Evolutionary conservation across 2,888 invertebrate genomes (phyloP), one percentile per base, ranked within the genome.

Genomic region (Mystacides longicornis): DNA sequence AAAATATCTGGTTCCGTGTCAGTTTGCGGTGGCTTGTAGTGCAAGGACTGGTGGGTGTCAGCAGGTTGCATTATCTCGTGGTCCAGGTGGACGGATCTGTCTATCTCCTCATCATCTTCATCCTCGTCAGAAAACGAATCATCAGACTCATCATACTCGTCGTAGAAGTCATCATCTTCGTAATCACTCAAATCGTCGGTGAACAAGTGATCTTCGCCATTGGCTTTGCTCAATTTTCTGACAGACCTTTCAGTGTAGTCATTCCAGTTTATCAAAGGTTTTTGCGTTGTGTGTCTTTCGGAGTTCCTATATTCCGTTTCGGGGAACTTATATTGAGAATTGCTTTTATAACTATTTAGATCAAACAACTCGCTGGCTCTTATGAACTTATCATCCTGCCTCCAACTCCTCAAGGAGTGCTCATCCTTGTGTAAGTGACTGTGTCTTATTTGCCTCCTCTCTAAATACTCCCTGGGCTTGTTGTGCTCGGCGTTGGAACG

Each of bases 141-240:
- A 63, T 71, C 64, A 70, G 70, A 63, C 64, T 71, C 62, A 59
- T 74, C 65, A 60, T 71, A 62, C 63, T 68, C 49, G 61, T 73
- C 62, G 60, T 68, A 60, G 49, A 69, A 59, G 56, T 69, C 63
- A 47, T 71, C 64, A 63, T 67, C 66, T 60, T 67, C 64, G 65
- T n/a, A n/a, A n/a, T 64, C 61, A 5, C 57, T 57, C 54, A 52
- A 58, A 62, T 62, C 56, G 62, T 64, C 60, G 62, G 65, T 60
- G 49, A 63, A 60, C 61, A 64, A 58, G 59, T 61, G 55, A 54
- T 64, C 60, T 59, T 63, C 48, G 60, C 3, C 3, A 45, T 19
- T 45, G 4, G 20, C 14, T 21, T 20, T 21, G 20, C 18, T 19
- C 18, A 21, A 20, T 20, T 11, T 16, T 37, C 51, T 52, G 20